Conservation (phyloP, 2,113 vertebrate genomes). For the Cynoglossus semilaevis region DNA sequence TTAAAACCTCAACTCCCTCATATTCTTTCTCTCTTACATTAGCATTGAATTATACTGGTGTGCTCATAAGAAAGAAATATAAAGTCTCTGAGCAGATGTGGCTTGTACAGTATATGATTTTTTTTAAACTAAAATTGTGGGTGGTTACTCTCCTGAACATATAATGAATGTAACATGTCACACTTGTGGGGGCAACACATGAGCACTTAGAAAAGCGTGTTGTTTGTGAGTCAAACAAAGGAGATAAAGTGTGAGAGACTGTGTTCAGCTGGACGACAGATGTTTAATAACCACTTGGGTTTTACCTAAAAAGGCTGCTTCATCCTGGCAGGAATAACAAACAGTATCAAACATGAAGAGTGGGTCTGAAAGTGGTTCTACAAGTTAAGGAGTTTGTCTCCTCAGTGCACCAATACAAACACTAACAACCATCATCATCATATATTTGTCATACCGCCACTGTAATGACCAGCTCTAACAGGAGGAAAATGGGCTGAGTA, state of each 20-base stretch:
- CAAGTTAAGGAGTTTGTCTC: too few species aligned
- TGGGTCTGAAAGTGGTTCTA: neutral
- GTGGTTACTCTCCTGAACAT: slow-evolving; percentile 21
- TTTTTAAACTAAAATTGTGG: slow-evolving; percentile 11
- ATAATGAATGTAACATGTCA: slow-evolving; percentile 19
- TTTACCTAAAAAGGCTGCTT: slow-evolving; percentile 23
- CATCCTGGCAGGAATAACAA: slow-evolving; percentile 13
- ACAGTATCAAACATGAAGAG: slow-evolving; percentile 1
- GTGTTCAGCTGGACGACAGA: slow-evolving; percentile 26
- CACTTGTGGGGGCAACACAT: slow-evolving; percentile 22
- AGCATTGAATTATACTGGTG: too few species aligned
- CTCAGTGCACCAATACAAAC: too few species aligned
- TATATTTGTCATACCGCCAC: neutral
- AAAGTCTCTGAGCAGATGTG: too few species aligned
- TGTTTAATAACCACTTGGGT: slow-evolving; percentile 33
- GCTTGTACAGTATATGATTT: too few species aligned
- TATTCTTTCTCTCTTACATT: too few species aligned
- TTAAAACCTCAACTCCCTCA: too few species aligned
- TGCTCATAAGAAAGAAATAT: too few species aligned
- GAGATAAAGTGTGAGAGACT: slow-evolving; percentile 8
- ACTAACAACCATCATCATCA: too few species aligned
- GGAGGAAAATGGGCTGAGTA: neutral
- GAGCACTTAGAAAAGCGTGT: slow-evolving; percentile 1
- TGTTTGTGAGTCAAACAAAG: slow-evolving; percentile 14
- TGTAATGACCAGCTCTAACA: neutral